phyloP scores from a whole-genome alignment of 2,888 invertebrate species.

The Cryptocheilus praepositus region DNA sequence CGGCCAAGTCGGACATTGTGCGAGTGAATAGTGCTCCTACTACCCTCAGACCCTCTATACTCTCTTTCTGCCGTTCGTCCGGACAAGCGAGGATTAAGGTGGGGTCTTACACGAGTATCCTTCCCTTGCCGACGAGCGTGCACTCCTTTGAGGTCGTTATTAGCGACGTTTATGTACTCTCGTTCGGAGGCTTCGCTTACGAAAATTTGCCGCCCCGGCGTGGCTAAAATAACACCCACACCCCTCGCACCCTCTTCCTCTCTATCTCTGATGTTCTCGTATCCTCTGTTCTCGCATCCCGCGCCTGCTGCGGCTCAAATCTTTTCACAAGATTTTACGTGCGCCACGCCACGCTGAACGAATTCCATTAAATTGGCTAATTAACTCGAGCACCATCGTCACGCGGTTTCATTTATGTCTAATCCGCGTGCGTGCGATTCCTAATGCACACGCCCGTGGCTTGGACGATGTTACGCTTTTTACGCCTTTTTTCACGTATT shows the following conservation, averaged over 20 bases:
- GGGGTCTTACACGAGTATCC: conserved; percentile 35
- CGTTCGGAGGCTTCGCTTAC: conserved; percentile 8
- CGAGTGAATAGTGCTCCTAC: conserved; percentile 2
- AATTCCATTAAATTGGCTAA: too few relatives aligned
- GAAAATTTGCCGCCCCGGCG: neutral
- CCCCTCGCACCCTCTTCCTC: neutral
- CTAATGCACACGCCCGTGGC: too few relatives aligned
- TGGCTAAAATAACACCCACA: neutral
- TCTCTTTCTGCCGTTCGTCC: conserved; percentile 26
- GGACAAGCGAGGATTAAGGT: conserved; percentile 39
- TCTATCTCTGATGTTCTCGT: too few relatives aligned
- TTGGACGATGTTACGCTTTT: too few relatives aligned
- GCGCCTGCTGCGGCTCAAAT: too few relatives aligned
- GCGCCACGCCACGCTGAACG: neutral
- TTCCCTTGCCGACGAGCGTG: conserved; percentile 10
- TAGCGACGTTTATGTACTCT: conserved; percentile 40
- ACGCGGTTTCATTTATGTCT: too few relatives aligned
- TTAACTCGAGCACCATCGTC: too few relatives aligned
- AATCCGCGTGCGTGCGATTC: too few relatives aligned
- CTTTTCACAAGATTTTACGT: neutral
- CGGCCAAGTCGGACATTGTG: too few relatives aligned
- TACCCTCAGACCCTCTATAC: neutral
- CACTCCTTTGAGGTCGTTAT: conserved; percentile 37
- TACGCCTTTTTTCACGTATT: too few relatives aligned
- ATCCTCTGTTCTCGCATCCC: too few relatives aligned